A percentile compares a stretch with the other conserved stretches of the same genome.
Conservation (phyloP, 2,888 invertebrate species). For the Drosophila parthenogenetica region DNA sequence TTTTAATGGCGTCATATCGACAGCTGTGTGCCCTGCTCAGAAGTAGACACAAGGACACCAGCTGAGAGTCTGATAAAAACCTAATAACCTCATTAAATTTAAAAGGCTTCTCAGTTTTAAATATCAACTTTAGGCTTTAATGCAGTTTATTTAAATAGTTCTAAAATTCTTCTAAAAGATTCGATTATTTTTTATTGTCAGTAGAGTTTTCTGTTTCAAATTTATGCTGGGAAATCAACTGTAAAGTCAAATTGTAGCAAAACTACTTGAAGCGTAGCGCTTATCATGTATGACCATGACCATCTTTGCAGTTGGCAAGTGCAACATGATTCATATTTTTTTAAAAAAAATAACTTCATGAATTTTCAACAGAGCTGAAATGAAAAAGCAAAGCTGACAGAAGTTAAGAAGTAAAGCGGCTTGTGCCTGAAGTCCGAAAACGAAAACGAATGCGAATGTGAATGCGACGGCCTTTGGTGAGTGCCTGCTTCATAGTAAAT, state of each 20-base stretch:
- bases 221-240: neutral
- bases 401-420: conserved; percentile 78
- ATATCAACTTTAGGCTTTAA: too few relatives aligned
- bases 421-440: conserved; percentile 51
- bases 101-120: too few relatives aligned
- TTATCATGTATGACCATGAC: conserved; percentile 24
- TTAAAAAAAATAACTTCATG: conserved; percentile 43
- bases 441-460: conserved; percentile 26
- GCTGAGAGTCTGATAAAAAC: too few relatives aligned
- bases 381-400: conserved; percentile 59
- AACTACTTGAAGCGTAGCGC: conserved; percentile 8
- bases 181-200: neutral
- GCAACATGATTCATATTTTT: conserved; percentile 41
- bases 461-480: conserved; percentile 22
- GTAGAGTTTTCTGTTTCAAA: neutral
- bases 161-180: neutral
- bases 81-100: too few relatives aligned
- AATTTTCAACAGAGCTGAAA: conserved; percentile 50
- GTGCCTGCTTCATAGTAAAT: neutral
- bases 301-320: conserved; percentile 14
- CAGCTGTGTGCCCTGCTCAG: conserved; percentile 7
- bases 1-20: neutral
- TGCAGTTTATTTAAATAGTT: too few relatives aligned
- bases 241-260: neutral
- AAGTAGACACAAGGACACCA: too few relatives aligned